Percentiles rank a stretch among this genome's conserved stretches.
Conservation (phyloP, 2,113 vertebrate species). For the Centropus unirufus region DNA sequence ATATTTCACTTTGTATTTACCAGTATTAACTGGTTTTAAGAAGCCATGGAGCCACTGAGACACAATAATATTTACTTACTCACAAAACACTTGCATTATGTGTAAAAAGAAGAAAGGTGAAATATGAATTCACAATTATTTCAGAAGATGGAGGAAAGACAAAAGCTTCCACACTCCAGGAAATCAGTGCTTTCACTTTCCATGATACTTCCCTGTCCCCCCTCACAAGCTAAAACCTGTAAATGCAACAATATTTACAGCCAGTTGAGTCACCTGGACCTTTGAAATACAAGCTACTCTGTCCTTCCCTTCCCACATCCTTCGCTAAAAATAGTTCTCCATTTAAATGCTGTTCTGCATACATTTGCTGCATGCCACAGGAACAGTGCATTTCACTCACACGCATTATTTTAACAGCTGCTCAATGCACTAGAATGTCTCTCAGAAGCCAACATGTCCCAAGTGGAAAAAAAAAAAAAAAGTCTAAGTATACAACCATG, state of each 20-base stretch:
- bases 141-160: slow-evolving; percentile 1
- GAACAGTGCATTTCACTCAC: neutral
- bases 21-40: neutral
- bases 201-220: neutral
- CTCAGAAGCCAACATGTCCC: slow-evolving; percentile 34
- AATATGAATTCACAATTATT: neutral
- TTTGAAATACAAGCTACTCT: neutral
- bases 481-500: neutral
- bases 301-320: neutral
- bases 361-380: neutral
- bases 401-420: slow-evolving; percentile 1
- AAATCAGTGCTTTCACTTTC: slow-evolving; percentile 51
- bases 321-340: neutral
- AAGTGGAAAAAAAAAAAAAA: neutral
- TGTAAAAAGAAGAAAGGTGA: neutral
- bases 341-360: neutral
- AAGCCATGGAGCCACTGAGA: slow-evolving; percentile 39
- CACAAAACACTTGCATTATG: neutral
- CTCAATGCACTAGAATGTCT: neutral
- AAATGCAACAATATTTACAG: neutral
- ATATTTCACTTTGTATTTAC: slow-evolving; percentile 30
- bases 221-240: neutral
- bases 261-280: neutral
- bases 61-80: slow-evolving; percentile 50
- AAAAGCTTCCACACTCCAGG: neutral